Evolutionary conservation across 2,888 invertebrate species (phyloP).

Genomic region (Galerucella pusilla): DNA sequence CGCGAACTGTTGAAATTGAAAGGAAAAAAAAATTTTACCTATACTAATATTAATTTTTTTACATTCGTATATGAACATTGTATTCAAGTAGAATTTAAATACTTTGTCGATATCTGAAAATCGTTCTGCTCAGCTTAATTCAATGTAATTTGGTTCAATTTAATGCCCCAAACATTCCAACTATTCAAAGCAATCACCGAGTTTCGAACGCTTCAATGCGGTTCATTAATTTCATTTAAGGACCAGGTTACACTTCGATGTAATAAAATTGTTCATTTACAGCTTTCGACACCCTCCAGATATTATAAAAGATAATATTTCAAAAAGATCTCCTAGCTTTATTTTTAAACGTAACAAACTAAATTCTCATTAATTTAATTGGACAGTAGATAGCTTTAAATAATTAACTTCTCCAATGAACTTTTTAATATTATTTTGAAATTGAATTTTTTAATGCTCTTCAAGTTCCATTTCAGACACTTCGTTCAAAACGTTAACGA

Average conservation of each 20-base stretch:
- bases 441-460: not conserved
- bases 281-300: not conserved
- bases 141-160: not conserved
- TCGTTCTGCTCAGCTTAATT: not conserved
- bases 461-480: not conserved
- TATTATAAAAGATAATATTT: not conserved
- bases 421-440: not conserved
- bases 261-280: not conserved
- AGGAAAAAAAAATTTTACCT: no score
- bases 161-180: not conserved
- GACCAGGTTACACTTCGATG: not conserved
- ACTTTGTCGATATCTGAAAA: no score
- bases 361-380: not conserved
- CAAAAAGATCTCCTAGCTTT: not conserved
- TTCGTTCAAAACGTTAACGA: not conserved
- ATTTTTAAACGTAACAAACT: not conserved
- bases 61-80: no score
- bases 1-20: no score
- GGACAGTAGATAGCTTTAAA: not conserved
- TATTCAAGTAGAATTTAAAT: no score
- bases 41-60: no score
- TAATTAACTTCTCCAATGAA: not conserved
- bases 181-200: constrained; percentile 5
- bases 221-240: constrained; percentile 3
- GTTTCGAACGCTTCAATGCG: not conserved